Conservation (phyloP, 2,113 vertebrate species). For the Phalacrocorax carbo region DNA sequence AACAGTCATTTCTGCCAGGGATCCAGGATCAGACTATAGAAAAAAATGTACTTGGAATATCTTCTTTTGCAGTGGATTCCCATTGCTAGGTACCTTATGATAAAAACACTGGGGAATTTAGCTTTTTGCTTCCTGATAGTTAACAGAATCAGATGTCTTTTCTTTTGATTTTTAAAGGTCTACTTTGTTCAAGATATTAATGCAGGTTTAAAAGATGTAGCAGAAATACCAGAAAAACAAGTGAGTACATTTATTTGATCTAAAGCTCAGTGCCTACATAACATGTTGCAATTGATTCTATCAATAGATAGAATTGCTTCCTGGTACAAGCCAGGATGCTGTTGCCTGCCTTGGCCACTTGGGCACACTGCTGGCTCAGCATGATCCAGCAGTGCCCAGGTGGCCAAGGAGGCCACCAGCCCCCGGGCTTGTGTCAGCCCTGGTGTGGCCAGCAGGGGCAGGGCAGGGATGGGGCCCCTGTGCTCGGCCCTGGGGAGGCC, state of each 20-base stretch:
- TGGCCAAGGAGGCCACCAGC: too few relatives aligned
- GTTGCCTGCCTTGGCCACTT: too few relatives aligned
- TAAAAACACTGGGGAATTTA: not conserved
- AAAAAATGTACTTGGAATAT: not conserved
- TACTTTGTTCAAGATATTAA: conserved; percentile 91
- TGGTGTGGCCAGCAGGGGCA: too few relatives aligned
- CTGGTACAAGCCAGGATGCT: too few relatives aligned
- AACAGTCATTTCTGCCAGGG: not conserved
- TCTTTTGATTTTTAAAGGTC: conserved; percentile 72
- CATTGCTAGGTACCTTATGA: not conserved
- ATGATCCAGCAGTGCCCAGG: too few relatives aligned
- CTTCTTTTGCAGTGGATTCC: not conserved
- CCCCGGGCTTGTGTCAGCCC: too few relatives aligned
- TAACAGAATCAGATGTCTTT: conserved; percentile 30
- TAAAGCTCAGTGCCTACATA: not conserved
- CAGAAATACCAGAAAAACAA: conserved; percentile 65
- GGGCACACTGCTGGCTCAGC: too few relatives aligned
- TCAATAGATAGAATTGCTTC: too few relatives aligned
- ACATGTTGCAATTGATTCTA: not conserved
- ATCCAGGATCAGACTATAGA: not conserved
- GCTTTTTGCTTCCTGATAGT: conserved; percentile 74
- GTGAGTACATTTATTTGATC: conserved; percentile 64
- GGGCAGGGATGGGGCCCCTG: too few relatives aligned
- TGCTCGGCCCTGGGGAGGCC: too few relatives aligned
- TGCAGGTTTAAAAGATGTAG: conserved; percentile 76